These are phyloP conservation scores for Uria aalge DNA, from an alignment of 2,113 vertebrate species.

Conservation along the genomic window DNA sequence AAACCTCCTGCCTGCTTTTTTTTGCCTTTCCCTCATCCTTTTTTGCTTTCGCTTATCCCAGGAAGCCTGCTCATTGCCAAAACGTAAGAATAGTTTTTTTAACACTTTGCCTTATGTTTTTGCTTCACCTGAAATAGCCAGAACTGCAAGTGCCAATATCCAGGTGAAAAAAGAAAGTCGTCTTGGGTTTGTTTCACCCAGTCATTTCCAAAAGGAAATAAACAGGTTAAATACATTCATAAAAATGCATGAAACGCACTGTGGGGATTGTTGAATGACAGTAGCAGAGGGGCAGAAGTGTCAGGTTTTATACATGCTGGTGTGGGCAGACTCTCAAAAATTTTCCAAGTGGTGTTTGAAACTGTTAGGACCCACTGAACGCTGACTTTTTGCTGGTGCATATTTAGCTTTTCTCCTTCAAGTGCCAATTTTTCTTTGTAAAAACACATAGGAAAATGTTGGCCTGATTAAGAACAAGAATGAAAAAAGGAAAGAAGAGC, in stretches of 20 bases:
- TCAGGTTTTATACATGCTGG: neutral
- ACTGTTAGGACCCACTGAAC: neutral
- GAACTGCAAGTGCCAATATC: neutral
- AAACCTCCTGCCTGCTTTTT: neutral
- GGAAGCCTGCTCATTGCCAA: neutral
- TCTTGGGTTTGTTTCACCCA: neutral
- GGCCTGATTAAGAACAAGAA: neutral
- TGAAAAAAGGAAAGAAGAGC: neutral
- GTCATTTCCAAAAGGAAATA: neutral
- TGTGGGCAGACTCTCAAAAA: neutral
- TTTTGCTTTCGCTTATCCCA: neutral
- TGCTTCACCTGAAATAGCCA: constrained; percentile 19
- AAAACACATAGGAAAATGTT: neutral
- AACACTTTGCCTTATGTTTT: constrained; percentile 25
- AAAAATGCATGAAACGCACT: neutral
- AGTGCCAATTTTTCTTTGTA: neutral
- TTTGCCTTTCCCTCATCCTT: neutral
- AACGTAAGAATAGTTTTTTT: neutral
- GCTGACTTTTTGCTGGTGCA: neutral
- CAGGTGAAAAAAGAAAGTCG: neutral
- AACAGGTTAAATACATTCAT: neutral
- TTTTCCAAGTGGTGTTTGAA: neutral
- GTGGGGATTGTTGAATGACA: neutral
- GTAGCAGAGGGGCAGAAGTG: neutral
- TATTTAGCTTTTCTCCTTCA: neutral